Percentiles rank a stretch among this genome's conserved stretches.
Evolutionary conservation across 2,888 invertebrate species (phyloP).

Genomic region (Caenorhabditis panamensis): DNA sequence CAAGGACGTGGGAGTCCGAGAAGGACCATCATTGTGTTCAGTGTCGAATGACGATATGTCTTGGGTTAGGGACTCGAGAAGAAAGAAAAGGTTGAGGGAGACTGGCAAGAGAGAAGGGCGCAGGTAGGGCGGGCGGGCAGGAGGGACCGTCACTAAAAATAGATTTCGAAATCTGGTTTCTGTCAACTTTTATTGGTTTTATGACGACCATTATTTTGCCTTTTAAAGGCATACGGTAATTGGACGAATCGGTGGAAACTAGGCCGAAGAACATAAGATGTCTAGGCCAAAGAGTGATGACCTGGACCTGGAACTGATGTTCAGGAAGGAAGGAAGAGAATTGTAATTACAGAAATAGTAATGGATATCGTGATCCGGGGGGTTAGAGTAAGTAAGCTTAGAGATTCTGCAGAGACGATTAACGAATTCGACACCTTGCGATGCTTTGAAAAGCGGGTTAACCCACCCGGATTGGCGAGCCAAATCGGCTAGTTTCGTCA

Average conservation of each 20-base stretch:
- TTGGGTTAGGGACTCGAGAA: neutral
- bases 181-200: conserved; percentile 47
- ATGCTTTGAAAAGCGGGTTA: conserved; percentile 40
- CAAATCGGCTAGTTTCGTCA: conserved; percentile 22
- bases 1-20: conserved; percentile 47
- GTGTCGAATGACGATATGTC: conserved; percentile 24
- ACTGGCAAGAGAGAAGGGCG: conserved; percentile 1
- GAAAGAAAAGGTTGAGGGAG: conserved; percentile 10
- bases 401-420: conserved; percentile 25
- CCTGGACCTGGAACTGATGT: neutral
- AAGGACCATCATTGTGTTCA: conserved; percentile 40
- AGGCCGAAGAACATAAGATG: conserved; percentile 22
- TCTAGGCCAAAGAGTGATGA: conserved; percentile 34
- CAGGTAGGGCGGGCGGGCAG: conserved; percentile 3
- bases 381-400: neutral
- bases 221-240: conserved; percentile 30
- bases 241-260: neutral
- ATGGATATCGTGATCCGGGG: neutral
- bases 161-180: conserved; percentile 44
- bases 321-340: neutral
- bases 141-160: conserved; percentile 46
- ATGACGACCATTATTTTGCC: conserved; percentile 49
- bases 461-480: conserved; percentile 19
- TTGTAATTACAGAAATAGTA: conserved; percentile 6
- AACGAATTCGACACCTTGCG: conserved; percentile 16